A percentile compares a stretch with the other conserved stretches of the same genome.
phyloP scores from a whole-genome alignment of 1,140 invertebrate species.

The Geopemphigus sp. region DNA sequence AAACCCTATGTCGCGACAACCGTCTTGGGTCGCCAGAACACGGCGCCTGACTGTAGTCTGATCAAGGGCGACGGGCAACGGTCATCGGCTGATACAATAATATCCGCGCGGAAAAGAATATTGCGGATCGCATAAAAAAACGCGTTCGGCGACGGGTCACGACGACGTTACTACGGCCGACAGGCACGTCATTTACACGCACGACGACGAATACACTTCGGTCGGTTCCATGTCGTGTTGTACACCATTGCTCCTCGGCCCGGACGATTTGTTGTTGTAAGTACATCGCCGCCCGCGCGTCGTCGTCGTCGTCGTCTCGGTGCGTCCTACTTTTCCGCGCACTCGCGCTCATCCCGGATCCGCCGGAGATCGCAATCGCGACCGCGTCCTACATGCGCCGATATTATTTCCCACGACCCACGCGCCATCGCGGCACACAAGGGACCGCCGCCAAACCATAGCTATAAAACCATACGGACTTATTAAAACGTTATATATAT shows the following conservation, averaged over 20 bases:
- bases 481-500: too few species aligned
- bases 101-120: background rate
- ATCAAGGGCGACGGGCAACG: too few species aligned
- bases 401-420: conserved; percentile 9
- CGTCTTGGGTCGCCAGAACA: too few species aligned
- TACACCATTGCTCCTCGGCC: background rate
- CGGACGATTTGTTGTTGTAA: conserved; percentile 7
- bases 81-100: too few species aligned
- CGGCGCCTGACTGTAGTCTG: too few species aligned
- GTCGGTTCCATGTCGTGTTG: background rate
- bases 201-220: background rate
- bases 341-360: conserved; percentile 37
- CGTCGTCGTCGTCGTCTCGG: background rate
- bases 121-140: too few species aligned
- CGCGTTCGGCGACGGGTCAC: too few species aligned
- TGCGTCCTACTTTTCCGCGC: conserved; percentile 3
- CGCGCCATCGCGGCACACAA: background rate
- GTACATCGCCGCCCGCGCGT: background rate
- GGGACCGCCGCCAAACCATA: background rate
- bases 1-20: too few species aligned
- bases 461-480: too few species aligned
- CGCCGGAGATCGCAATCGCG: conserved; percentile 29
- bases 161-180: background rate
- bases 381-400: conserved; percentile 21
- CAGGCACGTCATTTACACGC: conserved; percentile 2